A percentile compares a stretch with the other conserved stretches of the same genome.
Evolutionary conservation across 92 coral and sea anemone genomes (phyloP).

Genomic region (Epizoanthus scotinus): DNA sequence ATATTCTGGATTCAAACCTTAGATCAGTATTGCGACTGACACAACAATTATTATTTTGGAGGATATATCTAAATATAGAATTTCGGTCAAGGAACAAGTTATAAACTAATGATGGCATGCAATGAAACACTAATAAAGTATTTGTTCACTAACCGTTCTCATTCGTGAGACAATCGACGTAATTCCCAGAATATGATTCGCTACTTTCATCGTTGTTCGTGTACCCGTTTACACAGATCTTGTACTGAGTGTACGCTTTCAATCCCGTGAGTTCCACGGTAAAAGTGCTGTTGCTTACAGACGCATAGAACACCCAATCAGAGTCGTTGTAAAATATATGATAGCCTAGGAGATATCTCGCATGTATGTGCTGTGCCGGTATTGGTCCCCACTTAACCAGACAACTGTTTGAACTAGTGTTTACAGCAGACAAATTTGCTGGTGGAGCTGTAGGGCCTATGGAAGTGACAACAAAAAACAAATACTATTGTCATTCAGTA

Average conservation of each 20-base stretch:
- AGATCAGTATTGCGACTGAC: too few species aligned
- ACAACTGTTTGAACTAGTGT: background rate
- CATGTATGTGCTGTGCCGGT: background rate
- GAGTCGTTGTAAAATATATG: background rate
- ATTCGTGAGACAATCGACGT: background rate
- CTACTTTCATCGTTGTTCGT: background rate
- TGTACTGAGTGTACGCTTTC: conserved; percentile 7
- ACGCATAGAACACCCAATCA: background rate
- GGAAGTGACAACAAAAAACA: background rate
- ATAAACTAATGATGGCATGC: too few species aligned
- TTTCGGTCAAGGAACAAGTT: too few species aligned
- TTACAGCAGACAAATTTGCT: background rate
- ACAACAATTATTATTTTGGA: too few species aligned
- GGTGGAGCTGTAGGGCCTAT: conserved; percentile 27
- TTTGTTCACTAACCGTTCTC: background rate
- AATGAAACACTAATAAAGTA: too few species aligned
- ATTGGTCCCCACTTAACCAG: conserved; percentile 24
- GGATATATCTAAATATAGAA: too few species aligned
- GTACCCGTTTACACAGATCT: conserved; percentile 6
- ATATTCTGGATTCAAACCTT: too few species aligned
- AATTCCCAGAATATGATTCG: background rate
- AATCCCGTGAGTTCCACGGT: background rate
- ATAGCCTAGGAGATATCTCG: background rate
- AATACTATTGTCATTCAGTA: background rate
- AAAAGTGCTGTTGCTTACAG: background rate